Evolutionary conservation across 2,113 vertebrate genomes (phyloP).

Genomic region (Chauna torquata): DNA sequence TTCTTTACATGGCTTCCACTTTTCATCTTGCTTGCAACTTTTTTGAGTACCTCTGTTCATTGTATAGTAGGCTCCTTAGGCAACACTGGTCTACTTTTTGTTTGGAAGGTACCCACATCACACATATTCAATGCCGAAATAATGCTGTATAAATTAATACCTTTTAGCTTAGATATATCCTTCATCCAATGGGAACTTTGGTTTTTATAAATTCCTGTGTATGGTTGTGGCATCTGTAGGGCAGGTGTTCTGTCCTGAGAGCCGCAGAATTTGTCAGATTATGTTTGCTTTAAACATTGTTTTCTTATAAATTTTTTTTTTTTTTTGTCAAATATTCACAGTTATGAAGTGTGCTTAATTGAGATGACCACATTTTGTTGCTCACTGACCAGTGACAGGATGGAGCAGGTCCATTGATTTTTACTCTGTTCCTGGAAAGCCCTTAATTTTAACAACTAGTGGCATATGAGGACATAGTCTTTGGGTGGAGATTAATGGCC

Average conservation of each 20-base stretch:
- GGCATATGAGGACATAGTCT: constrained; percentile 36
- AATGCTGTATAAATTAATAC: not conserved
- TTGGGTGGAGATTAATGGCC: constrained; percentile 53
- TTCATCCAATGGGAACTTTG: not conserved
- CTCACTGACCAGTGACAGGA: constrained; percentile 50
- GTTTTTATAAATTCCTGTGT: not conserved
- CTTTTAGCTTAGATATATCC: not conserved
- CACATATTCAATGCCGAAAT: not conserved
- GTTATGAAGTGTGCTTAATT: constrained; percentile 32
- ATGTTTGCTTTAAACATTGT: not conserved
- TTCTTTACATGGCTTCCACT: not conserved
- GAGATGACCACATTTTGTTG: constrained; percentile 28
- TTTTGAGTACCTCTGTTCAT: not conserved
- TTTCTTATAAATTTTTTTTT: not conserved
- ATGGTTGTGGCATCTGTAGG: not conserved
- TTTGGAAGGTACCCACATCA: not conserved
- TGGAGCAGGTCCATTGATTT: constrained; percentile 45
- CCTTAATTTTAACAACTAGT: constrained; percentile 30
- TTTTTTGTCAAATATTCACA: not conserved
- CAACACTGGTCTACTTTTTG: not conserved
- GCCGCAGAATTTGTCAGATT: not conserved
- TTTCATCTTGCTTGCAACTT: not conserved
- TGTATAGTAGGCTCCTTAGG: not conserved
- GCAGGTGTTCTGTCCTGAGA: not conserved
- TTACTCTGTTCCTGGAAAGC: not conserved